These are phyloP conservation scores for Caenorhabditis angaria DNA, from an alignment of 2,888 invertebrate genomes.

Conservation along the genomic window DNA sequence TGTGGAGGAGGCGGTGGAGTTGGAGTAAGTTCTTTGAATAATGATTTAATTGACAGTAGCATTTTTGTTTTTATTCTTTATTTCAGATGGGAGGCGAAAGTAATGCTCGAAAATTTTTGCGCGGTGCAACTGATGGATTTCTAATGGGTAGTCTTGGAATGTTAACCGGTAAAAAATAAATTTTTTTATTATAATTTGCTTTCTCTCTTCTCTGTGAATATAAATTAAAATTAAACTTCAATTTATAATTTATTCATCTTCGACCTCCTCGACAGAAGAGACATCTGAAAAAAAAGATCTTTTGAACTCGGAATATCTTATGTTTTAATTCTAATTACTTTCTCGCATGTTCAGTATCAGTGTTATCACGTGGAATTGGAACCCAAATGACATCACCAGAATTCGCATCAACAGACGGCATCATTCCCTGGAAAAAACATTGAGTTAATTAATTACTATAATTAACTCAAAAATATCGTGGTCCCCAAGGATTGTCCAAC, in stretches of 20 bases:
- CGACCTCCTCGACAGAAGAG: constrained; percentile 39
- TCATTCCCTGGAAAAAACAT: constrained; percentile 18
- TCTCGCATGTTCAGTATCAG: constrained; percentile 18
- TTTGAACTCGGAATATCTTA: background rate
- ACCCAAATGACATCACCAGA: constrained; percentile 47
- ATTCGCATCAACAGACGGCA: constrained; percentile 41
- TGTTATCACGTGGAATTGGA: constrained; percentile 26
- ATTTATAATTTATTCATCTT: constrained; percentile 14
- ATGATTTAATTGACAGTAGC: background rate
- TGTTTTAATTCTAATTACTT: background rate
- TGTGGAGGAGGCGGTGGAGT: constrained; percentile 29
- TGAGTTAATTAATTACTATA: too few relatives aligned
- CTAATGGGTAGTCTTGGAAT: constrained; percentile 45
- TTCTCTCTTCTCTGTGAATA: background rate
- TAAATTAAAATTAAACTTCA: background rate
- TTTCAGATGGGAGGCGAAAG: constrained; percentile 18
- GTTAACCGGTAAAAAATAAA: constrained; percentile 19
- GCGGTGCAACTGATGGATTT: constrained; percentile 40
- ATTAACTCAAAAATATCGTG: too few relatives aligned
- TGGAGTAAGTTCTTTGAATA: constrained; percentile 12
- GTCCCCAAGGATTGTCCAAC: too few relatives aligned
- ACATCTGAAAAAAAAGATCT: constrained; percentile 15
- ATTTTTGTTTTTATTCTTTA: constrained; percentile 14
- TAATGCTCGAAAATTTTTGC: constrained; percentile 32
- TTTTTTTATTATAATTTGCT: constrained; percentile 1